Conservation (phyloP, 2,888 invertebrate genomes). For the Lepas anatifera region DNA sequence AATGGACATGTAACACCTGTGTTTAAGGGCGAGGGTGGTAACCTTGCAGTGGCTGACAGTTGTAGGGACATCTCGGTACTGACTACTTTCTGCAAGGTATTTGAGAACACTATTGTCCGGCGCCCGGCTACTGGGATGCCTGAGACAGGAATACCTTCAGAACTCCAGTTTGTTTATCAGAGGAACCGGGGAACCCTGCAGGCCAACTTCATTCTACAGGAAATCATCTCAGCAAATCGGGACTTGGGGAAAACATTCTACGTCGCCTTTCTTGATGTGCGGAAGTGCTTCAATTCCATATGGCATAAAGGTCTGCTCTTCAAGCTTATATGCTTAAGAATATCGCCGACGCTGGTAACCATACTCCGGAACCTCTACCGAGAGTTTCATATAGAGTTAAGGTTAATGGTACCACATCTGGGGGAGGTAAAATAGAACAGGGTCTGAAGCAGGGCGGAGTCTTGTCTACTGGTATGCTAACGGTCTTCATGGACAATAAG, state of each 20-base stretch:
- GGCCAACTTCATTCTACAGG: background rate
- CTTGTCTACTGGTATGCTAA: background rate
- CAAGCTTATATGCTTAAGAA: background rate
- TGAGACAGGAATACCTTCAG: background rate
- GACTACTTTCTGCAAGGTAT: background rate
- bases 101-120: background rate
- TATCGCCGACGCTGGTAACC: background rate
- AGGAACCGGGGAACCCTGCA: background rate
- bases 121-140: too few species aligned
- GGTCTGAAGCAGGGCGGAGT: background rate
- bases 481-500: background rate
- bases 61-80: background rate
- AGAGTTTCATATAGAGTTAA: background rate
- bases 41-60: background rate
- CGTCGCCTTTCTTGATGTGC: background rate
- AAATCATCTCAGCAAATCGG: background rate
- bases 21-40: background rate
- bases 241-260: background rate
- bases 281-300: background rate
- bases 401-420: background rate
- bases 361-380: background rate
- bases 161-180: background rate
- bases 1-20: background rate
- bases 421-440: background rate
- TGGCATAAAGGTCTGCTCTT: background rate